Conservation (phyloP, 2,797 vertebrate species). For the Chrysocyon brachyurus region DNA sequence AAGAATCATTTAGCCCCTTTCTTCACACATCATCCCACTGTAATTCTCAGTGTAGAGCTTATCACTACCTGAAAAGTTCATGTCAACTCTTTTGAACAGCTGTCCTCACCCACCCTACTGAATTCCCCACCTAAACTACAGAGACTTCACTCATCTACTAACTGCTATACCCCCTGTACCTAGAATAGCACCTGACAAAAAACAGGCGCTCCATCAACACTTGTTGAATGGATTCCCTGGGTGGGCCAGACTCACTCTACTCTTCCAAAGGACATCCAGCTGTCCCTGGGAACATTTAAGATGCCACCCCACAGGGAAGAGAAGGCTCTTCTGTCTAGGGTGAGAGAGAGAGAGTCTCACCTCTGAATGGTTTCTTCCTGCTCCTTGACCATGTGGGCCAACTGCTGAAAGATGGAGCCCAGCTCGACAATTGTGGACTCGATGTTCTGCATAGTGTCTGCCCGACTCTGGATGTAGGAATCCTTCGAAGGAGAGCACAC, state of each 20-base stretch:
- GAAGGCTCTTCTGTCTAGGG: not conserved
- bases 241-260: not conserved
- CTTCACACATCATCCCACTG: not conserved
- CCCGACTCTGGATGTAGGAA: slow-evolving; percentile 96
- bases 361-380: slow-evolving; percentile 97
- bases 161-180: not conserved
- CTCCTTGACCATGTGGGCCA: slow-evolving; percentile 98
- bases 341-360: slow-evolving; percentile 84
- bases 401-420: slow-evolving; percentile 97
- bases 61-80: not conserved
- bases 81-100: not conserved
- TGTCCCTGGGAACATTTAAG: not conserved
- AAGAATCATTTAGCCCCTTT: not conserved
- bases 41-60: not conserved
- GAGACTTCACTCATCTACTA: not conserved
- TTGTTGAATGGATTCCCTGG: not conserved
- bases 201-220: not conserved
- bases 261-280: not conserved
- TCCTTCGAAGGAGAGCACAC: slow-evolving; percentile 88
- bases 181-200: not conserved
- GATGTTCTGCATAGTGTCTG: slow-evolving; percentile 97
- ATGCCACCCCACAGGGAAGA: not conserved
- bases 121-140: not conserved
- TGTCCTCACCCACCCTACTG: not conserved
- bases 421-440: slow-evolving; percentile 97